Evolutionary conservation across 2,113 vertebrate species (phyloP).

Genomic region (Pollachius pollachius): DNA sequence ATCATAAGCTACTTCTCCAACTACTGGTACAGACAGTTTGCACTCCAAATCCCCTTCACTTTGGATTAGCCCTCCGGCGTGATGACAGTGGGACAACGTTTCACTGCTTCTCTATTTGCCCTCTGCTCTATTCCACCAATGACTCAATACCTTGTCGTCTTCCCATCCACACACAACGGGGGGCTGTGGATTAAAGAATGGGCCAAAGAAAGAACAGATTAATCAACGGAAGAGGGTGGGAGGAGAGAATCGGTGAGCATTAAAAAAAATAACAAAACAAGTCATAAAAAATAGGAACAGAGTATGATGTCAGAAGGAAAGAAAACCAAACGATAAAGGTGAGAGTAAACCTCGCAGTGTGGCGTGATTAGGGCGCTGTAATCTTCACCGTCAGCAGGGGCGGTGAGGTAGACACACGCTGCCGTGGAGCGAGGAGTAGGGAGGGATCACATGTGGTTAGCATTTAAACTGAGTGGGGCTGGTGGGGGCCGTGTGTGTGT

Average conservation of each 20-base stretch:
- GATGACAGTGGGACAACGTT: neutral
- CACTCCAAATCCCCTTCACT: neutral
- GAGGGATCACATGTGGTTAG: conserved; percentile 54
- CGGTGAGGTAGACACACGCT: conserved; percentile 31
- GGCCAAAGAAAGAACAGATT: neutral
- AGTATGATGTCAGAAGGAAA: neutral
- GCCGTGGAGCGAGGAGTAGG: conserved; percentile 23
- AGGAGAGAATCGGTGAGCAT: neutral
- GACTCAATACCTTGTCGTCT: conserved; percentile 42
- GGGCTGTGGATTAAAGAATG: conserved; percentile 15
- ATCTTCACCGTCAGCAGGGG: conserved; percentile 41
- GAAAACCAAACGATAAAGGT: neutral
- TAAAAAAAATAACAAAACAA: too few species aligned
- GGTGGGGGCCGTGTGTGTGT: conserved; percentile 10
- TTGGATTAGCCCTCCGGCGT: neutral
- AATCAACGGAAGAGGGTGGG: neutral
- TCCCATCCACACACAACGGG: conserved; percentile 22
- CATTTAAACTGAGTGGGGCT: conserved; percentile 43
- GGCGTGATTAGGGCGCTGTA: conserved; percentile 52
- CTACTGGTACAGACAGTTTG: neutral
- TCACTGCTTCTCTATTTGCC: neutral
- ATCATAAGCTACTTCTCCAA: conserved; percentile 7
- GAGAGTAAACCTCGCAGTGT: conserved; percentile 37
- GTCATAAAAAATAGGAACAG: too few species aligned
- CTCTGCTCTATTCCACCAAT: neutral